Conservation (phyloP, 1,140 invertebrate genomes). For the Bombus soroeensis region DNA sequence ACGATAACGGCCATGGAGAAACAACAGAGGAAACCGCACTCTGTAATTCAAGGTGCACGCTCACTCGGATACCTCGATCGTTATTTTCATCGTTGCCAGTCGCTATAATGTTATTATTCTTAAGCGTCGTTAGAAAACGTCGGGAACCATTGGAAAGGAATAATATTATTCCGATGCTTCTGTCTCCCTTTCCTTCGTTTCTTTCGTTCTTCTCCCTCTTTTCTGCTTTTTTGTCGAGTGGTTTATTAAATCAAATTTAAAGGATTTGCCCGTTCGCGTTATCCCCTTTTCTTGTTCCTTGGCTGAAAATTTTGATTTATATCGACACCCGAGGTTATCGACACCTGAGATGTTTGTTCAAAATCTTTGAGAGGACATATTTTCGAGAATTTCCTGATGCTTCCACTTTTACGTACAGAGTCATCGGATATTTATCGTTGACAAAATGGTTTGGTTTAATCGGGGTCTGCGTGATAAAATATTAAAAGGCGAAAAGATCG, state of each 20-base stretch:
- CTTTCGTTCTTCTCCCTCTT: neutral
- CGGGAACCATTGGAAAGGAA: slow-evolving; percentile 24
- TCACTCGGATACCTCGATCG: slow-evolving; percentile 14
- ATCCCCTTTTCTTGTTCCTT: neutral
- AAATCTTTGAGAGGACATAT: neutral
- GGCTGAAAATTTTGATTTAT: neutral
- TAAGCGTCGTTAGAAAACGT: slow-evolving; percentile 20
- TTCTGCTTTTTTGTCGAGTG: too few relatives aligned
- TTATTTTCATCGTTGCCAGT: slow-evolving; percentile 46
- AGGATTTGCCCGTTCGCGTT: neutral
- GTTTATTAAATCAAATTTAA: slow-evolving; percentile 32
- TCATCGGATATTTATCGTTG: too few relatives aligned
- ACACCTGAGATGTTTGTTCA: neutral
- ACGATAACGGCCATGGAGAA: slow-evolving; percentile 54
- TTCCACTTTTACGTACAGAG: too few relatives aligned
- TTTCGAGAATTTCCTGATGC: neutral
- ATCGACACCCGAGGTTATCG: neutral
- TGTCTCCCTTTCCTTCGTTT: neutral
- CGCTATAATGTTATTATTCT: slow-evolving; percentile 48
- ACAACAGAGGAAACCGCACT: slow-evolving; percentile 36
- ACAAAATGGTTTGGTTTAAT: too few relatives aligned
- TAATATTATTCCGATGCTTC: slow-evolving; percentile 23
- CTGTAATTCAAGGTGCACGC: slow-evolving; percentile 49
- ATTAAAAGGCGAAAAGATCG: neutral
- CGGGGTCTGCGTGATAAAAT: too few relatives aligned